Evolutionary conservation across 2,113 vertebrate species (phyloP).

Genomic region (Clinocottus analis): DNA sequence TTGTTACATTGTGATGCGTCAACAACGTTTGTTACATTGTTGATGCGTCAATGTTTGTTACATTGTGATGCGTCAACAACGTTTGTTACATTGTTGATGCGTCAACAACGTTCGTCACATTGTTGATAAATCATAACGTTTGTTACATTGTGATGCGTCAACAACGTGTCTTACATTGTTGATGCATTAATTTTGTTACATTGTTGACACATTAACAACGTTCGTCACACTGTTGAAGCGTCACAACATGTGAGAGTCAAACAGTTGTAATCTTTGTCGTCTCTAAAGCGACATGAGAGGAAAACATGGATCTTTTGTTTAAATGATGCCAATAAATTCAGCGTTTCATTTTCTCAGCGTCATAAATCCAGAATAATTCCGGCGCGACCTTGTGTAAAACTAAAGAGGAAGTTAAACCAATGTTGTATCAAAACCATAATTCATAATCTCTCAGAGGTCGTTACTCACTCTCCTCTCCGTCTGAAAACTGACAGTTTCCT

Average conservation of each 20-base stretch:
- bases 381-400: constrained; percentile 61
- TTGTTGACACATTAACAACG: no score
- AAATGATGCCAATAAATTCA: neutral
- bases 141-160: no score
- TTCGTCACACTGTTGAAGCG: no score
- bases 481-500: constrained; percentile 46
- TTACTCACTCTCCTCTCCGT: constrained; percentile 53
- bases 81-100: no score
- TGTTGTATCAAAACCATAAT: constrained; percentile 56
- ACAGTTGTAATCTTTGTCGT: neutral
- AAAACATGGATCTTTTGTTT: constrained; percentile 6
- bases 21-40: neutral
- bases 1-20: neutral
- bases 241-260: neutral
- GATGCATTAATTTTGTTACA: no score
- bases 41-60: no score
- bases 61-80: neutral
- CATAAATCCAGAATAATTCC: constrained; percentile 29
- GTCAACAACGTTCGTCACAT: no score
- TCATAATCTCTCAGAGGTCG: constrained; percentile 45
- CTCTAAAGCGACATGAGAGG: neutral
- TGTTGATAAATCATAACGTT: no score
- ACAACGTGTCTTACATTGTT: no score
- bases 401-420: constrained; percentile 62
- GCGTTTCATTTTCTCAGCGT: neutral